Evolutionary conservation across 1,140 invertebrate species (phyloP).

Genomic region (Drosophila azteca): DNA sequence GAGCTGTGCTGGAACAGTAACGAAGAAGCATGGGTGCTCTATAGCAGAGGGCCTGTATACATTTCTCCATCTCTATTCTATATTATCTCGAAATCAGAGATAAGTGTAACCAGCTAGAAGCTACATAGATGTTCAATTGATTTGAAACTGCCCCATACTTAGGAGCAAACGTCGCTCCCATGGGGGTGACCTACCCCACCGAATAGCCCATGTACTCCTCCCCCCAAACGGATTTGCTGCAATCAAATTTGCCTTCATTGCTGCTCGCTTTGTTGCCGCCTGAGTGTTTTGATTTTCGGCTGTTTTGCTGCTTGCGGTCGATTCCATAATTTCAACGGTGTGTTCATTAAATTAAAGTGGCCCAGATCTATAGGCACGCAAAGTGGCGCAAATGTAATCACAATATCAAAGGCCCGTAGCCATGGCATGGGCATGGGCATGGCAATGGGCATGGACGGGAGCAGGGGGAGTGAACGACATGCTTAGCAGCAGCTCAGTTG

Average conservation of each 20-base stretch:
- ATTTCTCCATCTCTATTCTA: too few species aligned
- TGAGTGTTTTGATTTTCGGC: conserved; percentile 31
- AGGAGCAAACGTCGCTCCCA: too few species aligned
- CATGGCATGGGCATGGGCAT: conserved; percentile 34
- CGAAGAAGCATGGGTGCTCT: conserved; percentile 16
- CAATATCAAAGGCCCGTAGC: conserved; percentile 57
- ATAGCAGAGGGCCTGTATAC: too few species aligned
- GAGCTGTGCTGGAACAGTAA: neutral
- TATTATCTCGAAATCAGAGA: too few species aligned
- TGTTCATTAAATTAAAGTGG: conserved; percentile 71
- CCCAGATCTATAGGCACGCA: conserved; percentile 74
- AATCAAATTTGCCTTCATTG: conserved; percentile 8
- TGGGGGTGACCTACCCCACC: too few species aligned
- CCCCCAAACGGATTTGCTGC: neutral
- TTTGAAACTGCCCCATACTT: too few species aligned
- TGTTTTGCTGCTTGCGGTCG: conserved; percentile 39
- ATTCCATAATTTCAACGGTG: conserved; percentile 59
- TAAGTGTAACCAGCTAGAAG: too few species aligned
- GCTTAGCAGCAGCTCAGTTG: conserved; percentile 56
- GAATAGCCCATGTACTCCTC: conserved; percentile 22
- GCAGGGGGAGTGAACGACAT: conserved; percentile 31
- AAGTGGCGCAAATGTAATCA: conserved; percentile 66
- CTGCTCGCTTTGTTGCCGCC: conserved; percentile 22
- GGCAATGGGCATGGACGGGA: conserved; percentile 12
- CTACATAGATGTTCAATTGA: too few species aligned